These are phyloP conservation scores for Archocentrus centrarchus DNA, from an alignment of 2,113 vertebrate species.

Conservation along the genomic window DNA sequence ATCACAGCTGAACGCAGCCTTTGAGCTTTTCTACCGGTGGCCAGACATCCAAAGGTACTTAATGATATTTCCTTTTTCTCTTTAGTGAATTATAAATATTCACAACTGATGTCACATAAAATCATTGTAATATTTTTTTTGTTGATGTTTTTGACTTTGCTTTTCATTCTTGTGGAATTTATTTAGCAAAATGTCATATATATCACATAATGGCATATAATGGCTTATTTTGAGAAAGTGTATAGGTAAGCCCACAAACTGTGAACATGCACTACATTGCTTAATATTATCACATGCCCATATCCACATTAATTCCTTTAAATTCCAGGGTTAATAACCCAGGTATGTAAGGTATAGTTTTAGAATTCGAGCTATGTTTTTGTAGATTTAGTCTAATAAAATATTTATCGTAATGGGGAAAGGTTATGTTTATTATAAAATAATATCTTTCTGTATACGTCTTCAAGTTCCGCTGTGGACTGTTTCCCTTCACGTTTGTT, in stretches of 20 bases:
- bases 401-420: conserved; percentile 78
- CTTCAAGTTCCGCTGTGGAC: conserved; percentile 76
- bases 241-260: conserved; percentile 51
- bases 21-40: conserved; percentile 59
- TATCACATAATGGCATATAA: conserved; percentile 34
- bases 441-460: conserved; percentile 83
- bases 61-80: conserved; percentile 35
- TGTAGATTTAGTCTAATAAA: conserved; percentile 68
- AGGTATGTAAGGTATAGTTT: conserved; percentile 60
- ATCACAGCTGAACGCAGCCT: conserved; percentile 37
- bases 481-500: conserved; percentile 80
- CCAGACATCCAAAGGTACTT: conserved; percentile 49
- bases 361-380: conserved; percentile 62
- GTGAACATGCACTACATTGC: conserved; percentile 50
- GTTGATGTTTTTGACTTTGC: conserved; percentile 9
- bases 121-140: conserved; percentile 21
- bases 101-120: conserved; percentile 44
- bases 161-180: conserved; percentile 35
- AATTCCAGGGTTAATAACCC: conserved; percentile 63
- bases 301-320: conserved; percentile 50
- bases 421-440: conserved; percentile 59
- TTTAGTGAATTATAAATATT: conserved; percentile 52
- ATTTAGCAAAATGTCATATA: conserved; percentile 18
- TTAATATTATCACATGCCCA: conserved; percentile 33
- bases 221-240: conserved; percentile 23